Base-by-base conservation (phyloP, 2,888 invertebrate genomes). In the Cheilosia pagana region DNA sequence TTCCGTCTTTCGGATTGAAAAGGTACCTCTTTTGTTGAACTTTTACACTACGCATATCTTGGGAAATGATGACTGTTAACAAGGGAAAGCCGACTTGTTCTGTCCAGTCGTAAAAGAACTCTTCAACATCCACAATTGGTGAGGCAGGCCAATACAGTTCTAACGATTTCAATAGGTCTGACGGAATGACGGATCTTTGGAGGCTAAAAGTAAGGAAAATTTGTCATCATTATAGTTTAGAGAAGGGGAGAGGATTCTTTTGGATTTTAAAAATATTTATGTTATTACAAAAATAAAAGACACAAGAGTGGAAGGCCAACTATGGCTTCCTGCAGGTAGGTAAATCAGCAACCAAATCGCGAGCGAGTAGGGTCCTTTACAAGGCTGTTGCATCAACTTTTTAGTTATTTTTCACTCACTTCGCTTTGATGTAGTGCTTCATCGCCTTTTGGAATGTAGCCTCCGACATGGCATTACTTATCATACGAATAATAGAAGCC, bases 31-130 rank as follows among this genome's bases (percentile, higher is more conserved):
- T 76, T 68, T 91, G 91, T 10, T 50, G 59, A 1, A 91, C 43
- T 0, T 8, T 70, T 2, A 89, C 77, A 0, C 23, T 50, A 0
- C 41, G 53, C 0, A 86, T 71, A 3, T 87, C 76, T 3, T 43
- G 4, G 0, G 25, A 62, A 0, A 86, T 31, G 1, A 63, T 87
- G 1, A 95, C 94, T 0, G 90, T 93, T 0, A 96, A 90, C 1
- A 95, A 92, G 0, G 95, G 96, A 88, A 94, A 95, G 0, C 95
- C 95, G 8, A 93, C 91, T 87, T 95, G 93, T 53, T 93, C 93
- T 12, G 95, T 94, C 95, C 95, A 96, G 4, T 94, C 94, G 81
- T 92, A 91, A n/a, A 91, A 88, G 19, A 91, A 89, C 14, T 87
- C 55, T 41, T 87, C 72, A 25, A 90, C 83, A 23, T 93, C 88